A percentile compares a stretch with the other conserved stretches of the same genome.
These are phyloP conservation scores for Drosophila paranaensis DNA, from an alignment of 2,888 invertebrate species.

Conservation along the genomic window DNA sequence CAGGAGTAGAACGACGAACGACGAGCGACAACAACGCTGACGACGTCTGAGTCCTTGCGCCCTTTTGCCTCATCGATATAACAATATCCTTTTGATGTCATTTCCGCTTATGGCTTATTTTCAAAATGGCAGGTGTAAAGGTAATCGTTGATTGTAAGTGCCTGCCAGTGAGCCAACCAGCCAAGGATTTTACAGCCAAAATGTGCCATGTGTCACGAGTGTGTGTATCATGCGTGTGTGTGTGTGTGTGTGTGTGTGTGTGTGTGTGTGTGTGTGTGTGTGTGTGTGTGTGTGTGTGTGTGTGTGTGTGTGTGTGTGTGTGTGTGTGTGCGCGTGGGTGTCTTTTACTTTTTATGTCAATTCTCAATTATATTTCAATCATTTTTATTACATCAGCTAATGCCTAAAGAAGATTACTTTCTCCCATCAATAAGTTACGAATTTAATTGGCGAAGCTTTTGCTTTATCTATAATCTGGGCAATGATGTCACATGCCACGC, in stretches of 20 bases:
- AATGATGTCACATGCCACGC: background rate
- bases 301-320: conserved; percentile 10
- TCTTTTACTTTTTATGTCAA: conserved; percentile 73
- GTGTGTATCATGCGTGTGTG: background rate
- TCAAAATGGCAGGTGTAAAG: conserved; percentile 79
- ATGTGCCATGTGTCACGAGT: conserved; percentile 20
- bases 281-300: conserved; percentile 10
- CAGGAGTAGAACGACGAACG: conserved; percentile 1
- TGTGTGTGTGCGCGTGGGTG: background rate
- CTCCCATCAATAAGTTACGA: conserved; percentile 69
- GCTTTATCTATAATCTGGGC: conserved; percentile 19
- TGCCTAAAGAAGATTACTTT: conserved; percentile 76
- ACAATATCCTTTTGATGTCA: conserved; percentile 79
- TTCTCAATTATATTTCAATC: conserved; percentile 81
- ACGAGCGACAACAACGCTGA: background rate
- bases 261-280: background rate
- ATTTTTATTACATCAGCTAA: conserved; percentile 78
- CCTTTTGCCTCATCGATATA: conserved; percentile 73
- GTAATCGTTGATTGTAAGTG: conserved; percentile 80
- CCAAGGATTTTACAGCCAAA: conserved; percentile 65
- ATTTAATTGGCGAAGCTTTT: conserved; percentile 77
- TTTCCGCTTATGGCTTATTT: conserved; percentile 81
- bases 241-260: conserved; percentile 10
- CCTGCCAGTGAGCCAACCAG: conserved; percentile 62
- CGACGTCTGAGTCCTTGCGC: conserved; percentile 21